Percentiles rank a stretch among this genome's conserved stretches.
Evolutionary conservation across 2,797 vertebrate genomes (phyloP).

Genomic region (Ambastaia sidthimunki): DNA sequence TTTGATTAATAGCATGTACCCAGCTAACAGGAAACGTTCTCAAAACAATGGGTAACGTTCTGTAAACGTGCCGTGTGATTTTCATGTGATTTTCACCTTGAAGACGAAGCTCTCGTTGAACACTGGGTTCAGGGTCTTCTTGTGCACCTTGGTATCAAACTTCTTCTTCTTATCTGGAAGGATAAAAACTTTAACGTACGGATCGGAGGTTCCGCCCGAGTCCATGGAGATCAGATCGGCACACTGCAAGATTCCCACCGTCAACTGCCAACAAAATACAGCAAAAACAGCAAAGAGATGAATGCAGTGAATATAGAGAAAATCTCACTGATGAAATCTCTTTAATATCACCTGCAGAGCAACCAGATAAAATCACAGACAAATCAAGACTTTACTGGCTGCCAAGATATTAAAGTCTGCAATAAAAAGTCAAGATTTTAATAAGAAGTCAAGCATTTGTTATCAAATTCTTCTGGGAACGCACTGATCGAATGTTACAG

Average conservation of each 20-base stretch:
- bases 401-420: too few species aligned
- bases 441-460: too few species aligned
- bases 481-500: too few species aligned
- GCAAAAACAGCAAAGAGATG: not conserved
- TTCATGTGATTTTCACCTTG: slow-evolving; percentile 78
- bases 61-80: too few species aligned
- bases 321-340: not conserved
- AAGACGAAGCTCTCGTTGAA: slow-evolving; percentile 98
- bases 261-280: slow-evolving; percentile 78
- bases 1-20: too few species aligned
- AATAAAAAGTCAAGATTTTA: too few species aligned
- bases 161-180: slow-evolving; percentile 99
- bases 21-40: too few species aligned
- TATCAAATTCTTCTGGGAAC: too few species aligned
- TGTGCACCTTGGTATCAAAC: slow-evolving; percentile 97
- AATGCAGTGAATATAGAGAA: not conserved
- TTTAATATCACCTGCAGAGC: not conserved
- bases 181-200: slow-evolving; percentile 91
- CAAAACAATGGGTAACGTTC: too few species aligned
- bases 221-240: slow-evolving; percentile 97
- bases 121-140: slow-evolving; percentile 95
- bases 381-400: too few species aligned
- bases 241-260: slow-evolving; percentile 93
- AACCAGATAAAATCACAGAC: not conserved
- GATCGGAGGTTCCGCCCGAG: slow-evolving; percentile 95